Evolutionary conservation across 2,888 invertebrate species (phyloP).

Genomic region (Leptinotarsa haldemani): DNA sequence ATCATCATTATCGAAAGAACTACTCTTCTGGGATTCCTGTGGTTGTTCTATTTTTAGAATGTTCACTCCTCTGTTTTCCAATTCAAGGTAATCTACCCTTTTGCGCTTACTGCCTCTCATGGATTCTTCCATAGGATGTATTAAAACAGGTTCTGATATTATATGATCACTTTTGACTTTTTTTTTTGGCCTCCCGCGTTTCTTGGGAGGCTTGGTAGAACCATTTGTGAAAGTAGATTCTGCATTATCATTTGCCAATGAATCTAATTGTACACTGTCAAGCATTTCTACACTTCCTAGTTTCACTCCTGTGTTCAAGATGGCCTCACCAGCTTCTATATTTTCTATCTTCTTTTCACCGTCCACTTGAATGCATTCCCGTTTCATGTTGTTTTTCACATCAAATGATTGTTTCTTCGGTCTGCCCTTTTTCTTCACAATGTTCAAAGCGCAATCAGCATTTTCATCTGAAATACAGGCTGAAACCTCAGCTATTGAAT

Average conservation of each 20-base stretch:
- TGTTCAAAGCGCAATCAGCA: background rate
- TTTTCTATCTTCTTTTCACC: too few relatives aligned
- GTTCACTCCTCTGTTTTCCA: conserved; percentile 37
- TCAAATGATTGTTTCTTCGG: background rate
- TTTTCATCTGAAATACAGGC: background rate
- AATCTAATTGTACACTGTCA: too few relatives aligned
- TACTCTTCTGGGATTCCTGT: conserved; percentile 18
- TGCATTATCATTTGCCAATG: background rate
- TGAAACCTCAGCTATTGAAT: background rate
- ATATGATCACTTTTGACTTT: background rate
- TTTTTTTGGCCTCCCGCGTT: background rate
- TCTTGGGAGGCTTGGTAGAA: background rate
- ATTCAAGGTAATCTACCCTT: conserved; percentile 51
- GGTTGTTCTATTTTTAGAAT: background rate
- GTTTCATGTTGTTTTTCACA: background rate
- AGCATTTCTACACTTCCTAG: too few relatives aligned
- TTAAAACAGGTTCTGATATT: background rate
- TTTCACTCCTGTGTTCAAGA: too few relatives aligned
- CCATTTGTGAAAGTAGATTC: background rate
- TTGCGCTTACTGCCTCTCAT: conserved; percentile 50
- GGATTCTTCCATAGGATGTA: background rate
- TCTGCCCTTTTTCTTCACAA: background rate
- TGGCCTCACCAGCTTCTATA: background rate
- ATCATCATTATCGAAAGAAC: background rate
- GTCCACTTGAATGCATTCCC: background rate